These are phyloP conservation scores for Pollimyrus isidori DNA, from an alignment of 2,113 vertebrate genomes.

Conservation along the genomic window DNA sequence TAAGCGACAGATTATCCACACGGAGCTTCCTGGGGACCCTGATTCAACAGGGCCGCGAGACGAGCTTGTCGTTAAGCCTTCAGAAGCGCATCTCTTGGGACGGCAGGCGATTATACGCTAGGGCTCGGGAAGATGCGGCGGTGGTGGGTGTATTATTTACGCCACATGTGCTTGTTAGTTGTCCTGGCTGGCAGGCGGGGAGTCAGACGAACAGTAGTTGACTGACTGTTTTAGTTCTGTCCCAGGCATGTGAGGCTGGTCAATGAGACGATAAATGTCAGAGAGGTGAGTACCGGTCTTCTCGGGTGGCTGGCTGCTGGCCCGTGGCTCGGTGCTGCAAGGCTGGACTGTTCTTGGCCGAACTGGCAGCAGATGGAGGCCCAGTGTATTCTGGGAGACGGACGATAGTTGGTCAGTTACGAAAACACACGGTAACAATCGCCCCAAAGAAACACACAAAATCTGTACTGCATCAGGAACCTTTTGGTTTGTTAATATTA, in stretches of 20 bases:
- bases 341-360: constrained; percentile 67
- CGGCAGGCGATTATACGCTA: background rate
- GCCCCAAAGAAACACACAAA: background rate
- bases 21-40: background rate
- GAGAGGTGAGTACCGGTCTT: constrained; percentile 20
- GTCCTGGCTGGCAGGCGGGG: too few relatives aligned
- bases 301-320: constrained; percentile 41
- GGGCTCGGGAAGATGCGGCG: background rate
- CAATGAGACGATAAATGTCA: background rate
- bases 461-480: too few relatives aligned
- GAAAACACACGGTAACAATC: background rate
- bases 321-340: constrained; percentile 59
- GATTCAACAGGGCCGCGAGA: background rate
- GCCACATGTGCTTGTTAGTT: background rate
- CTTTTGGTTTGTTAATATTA: too few relatives aligned
- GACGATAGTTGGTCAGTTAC: background rate
- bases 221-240: background rate
- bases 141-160: background rate
- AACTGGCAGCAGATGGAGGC: constrained; percentile 67
- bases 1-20: background rate
- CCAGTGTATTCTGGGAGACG: constrained; percentile 57
- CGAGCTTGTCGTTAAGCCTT: background rate
- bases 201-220: background rate
- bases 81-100: background rate
- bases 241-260: background rate